These are phyloP conservation scores for Oxytorus armatus DNA, from an alignment of 2,888 invertebrate genomes.

Conservation along the genomic window DNA sequence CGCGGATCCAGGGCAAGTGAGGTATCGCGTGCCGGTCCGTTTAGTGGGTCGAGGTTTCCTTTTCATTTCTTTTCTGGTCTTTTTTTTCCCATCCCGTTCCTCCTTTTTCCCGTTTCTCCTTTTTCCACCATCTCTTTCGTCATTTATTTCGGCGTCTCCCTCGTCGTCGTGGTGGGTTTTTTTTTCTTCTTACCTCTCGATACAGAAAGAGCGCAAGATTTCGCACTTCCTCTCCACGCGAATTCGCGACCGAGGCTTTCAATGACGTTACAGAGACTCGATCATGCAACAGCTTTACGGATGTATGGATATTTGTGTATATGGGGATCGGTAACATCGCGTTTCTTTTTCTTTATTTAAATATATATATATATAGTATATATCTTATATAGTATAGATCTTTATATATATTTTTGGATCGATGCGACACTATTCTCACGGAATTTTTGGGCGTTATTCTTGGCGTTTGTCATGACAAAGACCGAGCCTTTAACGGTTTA, in stretches of 20 bases:
- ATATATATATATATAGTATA: not conserved
- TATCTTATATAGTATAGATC: not conserved
- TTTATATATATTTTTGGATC: slow-evolving; percentile 20
- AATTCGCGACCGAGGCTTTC: not conserved
- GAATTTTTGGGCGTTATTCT: slow-evolving; percentile 35
- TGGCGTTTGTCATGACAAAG: slow-evolving; percentile 49
- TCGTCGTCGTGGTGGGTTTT: slow-evolving; percentile 36
- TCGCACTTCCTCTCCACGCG: slow-evolving; percentile 61
- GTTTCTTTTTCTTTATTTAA: not conserved
- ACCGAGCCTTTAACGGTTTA: slow-evolving; percentile 45
- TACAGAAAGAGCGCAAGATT: slow-evolving; percentile 54
- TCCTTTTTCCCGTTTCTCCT: slow-evolving; percentile 7
- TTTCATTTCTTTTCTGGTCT: slow-evolving; percentile 49
- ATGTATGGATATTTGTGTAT: not conserved
- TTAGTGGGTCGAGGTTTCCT: slow-evolving; percentile 67
- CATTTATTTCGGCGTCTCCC: slow-evolving; percentile 40
- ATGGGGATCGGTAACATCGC: not conserved
- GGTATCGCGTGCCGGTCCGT: slow-evolving; percentile 68
- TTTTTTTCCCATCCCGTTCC: slow-evolving; percentile 11
- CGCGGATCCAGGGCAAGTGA: slow-evolving; percentile 68
- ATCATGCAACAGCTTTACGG: slow-evolving; percentile 24
- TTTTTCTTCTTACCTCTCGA: slow-evolving; percentile 26
- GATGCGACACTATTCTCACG: slow-evolving; percentile 66
- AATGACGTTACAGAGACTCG: slow-evolving; percentile 5
- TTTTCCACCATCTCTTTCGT: slow-evolving; percentile 17